phyloP scores from a whole-genome alignment of 2,888 invertebrate species.

The Dolichomitus sp. region DNA sequence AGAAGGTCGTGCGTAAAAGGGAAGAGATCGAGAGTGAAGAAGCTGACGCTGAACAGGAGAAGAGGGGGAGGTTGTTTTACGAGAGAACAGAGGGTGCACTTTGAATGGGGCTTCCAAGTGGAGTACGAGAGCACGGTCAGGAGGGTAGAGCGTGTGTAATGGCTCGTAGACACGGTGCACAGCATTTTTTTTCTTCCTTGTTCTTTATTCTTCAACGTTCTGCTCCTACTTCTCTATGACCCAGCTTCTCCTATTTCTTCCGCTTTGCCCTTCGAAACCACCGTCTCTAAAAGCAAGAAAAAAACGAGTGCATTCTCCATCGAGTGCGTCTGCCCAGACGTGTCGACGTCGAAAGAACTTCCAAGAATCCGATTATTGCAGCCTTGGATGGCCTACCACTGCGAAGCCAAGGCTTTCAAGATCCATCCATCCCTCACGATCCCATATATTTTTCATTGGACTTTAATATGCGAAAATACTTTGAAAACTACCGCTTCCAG shows the following conservation, averaged over 20 bases:
- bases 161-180: conserved; percentile 31
- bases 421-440: conserved; percentile 35
- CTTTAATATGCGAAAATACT: conserved; percentile 72
- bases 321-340: conserved; percentile 44
- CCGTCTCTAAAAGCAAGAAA: not conserved
- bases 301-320: conserved; percentile 49
- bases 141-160: conserved; percentile 38
- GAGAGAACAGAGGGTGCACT: conserved; percentile 45
- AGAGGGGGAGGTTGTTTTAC: conserved; percentile 41
- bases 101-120: conserved; percentile 43
- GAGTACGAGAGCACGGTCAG: conserved; percentile 21
- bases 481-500: conserved; percentile 74
- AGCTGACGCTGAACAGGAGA: conserved; percentile 34
- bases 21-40: conserved; percentile 32
- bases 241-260: conserved; percentile 21
- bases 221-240: not conserved
- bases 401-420: conserved; percentile 29
- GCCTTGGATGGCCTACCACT: conserved; percentile 75
- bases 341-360: conserved; percentile 67
- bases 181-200: conserved; percentile 26
- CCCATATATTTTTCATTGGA: conserved; percentile 22
- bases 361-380: conserved; percentile 82
- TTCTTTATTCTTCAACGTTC: conserved; percentile 23
- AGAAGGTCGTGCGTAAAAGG: not conserved
- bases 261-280: conserved; percentile 5